These are phyloP conservation scores for Carcharodon carcharias DNA, from an alignment of 2,797 vertebrate species.

Conservation along the genomic window DNA sequence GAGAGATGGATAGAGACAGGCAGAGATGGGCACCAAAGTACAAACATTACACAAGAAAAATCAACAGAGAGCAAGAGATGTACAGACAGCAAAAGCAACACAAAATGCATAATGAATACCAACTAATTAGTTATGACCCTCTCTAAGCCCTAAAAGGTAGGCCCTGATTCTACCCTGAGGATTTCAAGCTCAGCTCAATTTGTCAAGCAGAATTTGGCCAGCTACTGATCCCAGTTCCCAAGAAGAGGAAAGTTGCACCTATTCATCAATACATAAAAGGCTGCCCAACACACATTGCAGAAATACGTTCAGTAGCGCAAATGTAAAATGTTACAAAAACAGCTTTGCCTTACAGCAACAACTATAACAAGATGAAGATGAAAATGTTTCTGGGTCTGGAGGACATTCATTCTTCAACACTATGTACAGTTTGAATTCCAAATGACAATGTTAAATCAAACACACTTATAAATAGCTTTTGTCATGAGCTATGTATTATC, in stretches of 20 bases:
- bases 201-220: background rate
- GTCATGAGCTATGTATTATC: background rate
- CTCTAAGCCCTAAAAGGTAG: background rate
- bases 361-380: background rate
- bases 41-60: background rate
- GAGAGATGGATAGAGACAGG: background rate
- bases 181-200: background rate
- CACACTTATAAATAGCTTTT: conserved; percentile 7
- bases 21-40: background rate
- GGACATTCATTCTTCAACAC: too few species aligned
- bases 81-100: background rate
- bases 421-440: background rate
- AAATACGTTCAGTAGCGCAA: background rate
- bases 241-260: background rate
- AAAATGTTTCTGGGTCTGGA: background rate
- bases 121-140: background rate
- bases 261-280: background rate
- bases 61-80: background rate
- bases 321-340: background rate
- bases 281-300: background rate
- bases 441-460: conserved; percentile 25
- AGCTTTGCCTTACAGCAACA: background rate
- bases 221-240: background rate
- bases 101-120: background rate
- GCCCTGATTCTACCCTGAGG: background rate